phyloP scores from a whole-genome alignment of 2,113 vertebrate species.

The Oryzias javanicus region DNA sequence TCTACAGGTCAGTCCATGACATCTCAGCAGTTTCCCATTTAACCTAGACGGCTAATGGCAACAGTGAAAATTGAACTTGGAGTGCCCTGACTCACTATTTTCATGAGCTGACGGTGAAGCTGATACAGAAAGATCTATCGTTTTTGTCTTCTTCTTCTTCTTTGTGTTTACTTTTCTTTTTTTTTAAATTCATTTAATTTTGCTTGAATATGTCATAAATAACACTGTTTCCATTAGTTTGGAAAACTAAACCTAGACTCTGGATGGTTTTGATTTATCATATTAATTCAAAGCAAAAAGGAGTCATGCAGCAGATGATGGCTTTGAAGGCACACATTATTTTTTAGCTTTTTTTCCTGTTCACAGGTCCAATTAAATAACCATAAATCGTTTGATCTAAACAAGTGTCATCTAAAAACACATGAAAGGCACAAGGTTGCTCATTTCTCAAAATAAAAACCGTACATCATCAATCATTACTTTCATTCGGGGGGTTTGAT shows the following conservation, averaged over 20 bases:
- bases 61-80: slow-evolving; percentile 14
- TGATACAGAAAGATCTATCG: slow-evolving; percentile 8
- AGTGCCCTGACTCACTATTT: slow-evolving; percentile 40
- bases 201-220: background rate
- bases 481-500: background rate
- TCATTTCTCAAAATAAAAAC: too few species aligned
- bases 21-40: slow-evolving; percentile 5
- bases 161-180: slow-evolving; percentile 1
- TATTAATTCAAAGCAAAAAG: slow-evolving; percentile 4
- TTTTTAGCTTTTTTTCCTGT: background rate
- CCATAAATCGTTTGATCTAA: too few species aligned
- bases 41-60: background rate
- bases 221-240: background rate
- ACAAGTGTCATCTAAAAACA: too few species aligned
- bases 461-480: too few species aligned
- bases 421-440: too few species aligned
- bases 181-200: slow-evolving; percentile 6
- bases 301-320: slow-evolving; percentile 19
- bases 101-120: slow-evolving; percentile 21
- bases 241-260: slow-evolving; percentile 2
- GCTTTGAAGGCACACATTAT: slow-evolving; percentile 18
- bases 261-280: slow-evolving; percentile 8
- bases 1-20: slow-evolving; percentile 23
- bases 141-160: slow-evolving; percentile 10
- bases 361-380: too few species aligned